Conservation (phyloP, 1,140 invertebrate genomes). For the Hycleus phaleratus region DNA sequence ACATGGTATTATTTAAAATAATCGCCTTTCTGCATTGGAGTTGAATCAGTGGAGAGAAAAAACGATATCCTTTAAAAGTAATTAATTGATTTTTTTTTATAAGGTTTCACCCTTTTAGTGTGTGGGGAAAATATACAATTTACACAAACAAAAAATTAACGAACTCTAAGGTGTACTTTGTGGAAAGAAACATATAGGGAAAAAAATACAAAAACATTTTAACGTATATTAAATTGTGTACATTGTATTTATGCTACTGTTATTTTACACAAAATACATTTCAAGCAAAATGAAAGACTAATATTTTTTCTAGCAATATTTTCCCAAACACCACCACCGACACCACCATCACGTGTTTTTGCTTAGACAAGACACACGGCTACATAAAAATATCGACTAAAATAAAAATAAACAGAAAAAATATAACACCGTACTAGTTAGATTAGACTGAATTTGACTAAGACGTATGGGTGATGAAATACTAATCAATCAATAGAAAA, state of each 20-base stretch:
- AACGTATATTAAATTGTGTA: slow-evolving; percentile 14
- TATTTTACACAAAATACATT: slow-evolving; percentile 34
- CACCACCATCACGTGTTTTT: slow-evolving; percentile 19
- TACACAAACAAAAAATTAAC: not conserved
- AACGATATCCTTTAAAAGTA: too few relatives aligned
- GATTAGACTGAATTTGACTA: not conserved
- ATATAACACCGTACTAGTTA: too few relatives aligned
- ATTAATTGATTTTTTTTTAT: too few relatives aligned
- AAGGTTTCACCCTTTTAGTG: too few relatives aligned
- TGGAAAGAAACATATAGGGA: not conserved
- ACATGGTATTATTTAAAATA: too few relatives aligned
- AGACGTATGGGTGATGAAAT: slow-evolving; percentile 8
- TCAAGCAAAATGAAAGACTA: slow-evolving; percentile 35
- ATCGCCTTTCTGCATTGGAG: too few relatives aligned
- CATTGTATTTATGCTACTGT: slow-evolving; percentile 17
- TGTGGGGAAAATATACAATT: too few relatives aligned
- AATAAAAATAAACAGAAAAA: too few relatives aligned
- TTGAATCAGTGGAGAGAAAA: too few relatives aligned
- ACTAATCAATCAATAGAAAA: slow-evolving; percentile 16
- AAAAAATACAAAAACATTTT: slow-evolving; percentile 14
- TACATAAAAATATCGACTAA: too few relatives aligned
- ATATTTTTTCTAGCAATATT: slow-evolving; percentile 36
- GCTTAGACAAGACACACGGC: slow-evolving; percentile 21
- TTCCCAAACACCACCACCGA: slow-evolving; percentile 9
- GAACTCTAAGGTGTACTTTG: not conserved